A percentile compares a stretch with the other conserved stretches of the same genome.
Conservation (phyloP, 2,888 invertebrate species). For the Diploptera punctata region DNA sequence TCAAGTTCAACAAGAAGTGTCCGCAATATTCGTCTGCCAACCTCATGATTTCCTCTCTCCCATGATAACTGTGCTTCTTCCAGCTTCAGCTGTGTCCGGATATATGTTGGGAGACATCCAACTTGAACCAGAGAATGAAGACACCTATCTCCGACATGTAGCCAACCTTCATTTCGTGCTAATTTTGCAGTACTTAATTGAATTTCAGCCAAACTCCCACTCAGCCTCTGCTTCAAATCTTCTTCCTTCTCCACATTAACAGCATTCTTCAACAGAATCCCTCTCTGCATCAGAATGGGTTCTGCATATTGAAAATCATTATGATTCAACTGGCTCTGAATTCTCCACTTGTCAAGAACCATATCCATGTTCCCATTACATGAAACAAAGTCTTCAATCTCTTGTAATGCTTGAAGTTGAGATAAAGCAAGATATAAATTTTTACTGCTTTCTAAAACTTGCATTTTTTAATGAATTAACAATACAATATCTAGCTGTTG, state of each 20-base stretch:
- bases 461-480: conserved; percentile 66
- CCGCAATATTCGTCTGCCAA: conserved; percentile 54
- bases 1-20: conserved; percentile 41
- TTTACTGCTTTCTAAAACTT: conserved; percentile 80
- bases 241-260: conserved; percentile 12
- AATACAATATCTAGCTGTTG: conserved; percentile 65
- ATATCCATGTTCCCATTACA: conserved; percentile 48
- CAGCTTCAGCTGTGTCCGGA: conserved; percentile 57
- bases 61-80: conserved; percentile 64
- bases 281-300: conserved; percentile 72
- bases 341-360: conserved; percentile 67
- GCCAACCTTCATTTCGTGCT: conserved; percentile 60
- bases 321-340: conserved; percentile 61
- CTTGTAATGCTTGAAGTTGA: conserved; percentile 72
- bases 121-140: conserved; percentile 48
- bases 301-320: conserved; percentile 76
- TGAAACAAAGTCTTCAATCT: conserved; percentile 71
- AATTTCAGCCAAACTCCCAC: conserved; percentile 13
- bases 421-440: conserved; percentile 74
- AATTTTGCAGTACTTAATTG: conserved; percentile 48
- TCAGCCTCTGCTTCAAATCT: not conserved
- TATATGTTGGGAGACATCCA: conserved; percentile 56
- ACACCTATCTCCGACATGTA: conserved; percentile 62
- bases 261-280: conserved; percentile 60
- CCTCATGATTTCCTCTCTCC: conserved; percentile 59